Base-by-base conservation (phyloP, 2,888 invertebrate species). In the Tenthredo amoena region DNA sequence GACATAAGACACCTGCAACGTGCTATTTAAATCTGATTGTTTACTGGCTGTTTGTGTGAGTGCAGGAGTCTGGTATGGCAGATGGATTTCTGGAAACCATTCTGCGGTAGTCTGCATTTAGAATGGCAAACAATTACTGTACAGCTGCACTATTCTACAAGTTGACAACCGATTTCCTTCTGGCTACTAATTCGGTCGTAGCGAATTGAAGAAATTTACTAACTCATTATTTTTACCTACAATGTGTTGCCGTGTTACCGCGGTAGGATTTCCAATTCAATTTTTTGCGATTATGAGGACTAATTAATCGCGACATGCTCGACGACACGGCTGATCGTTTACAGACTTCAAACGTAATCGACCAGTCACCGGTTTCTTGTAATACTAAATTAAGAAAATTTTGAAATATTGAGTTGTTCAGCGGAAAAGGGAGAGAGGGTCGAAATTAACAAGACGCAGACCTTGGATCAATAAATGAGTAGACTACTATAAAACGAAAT, bases 1-100 rank as follows among this genome's bases (percentile, higher is more conserved):
- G 74, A 74, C 43, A 74, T 31, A 68, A 43, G 74, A 43, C 40
- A 68, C 74, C 77, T 77, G 31, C 77, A 18, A 31, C 47, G 55
- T 55, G 9, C 50, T 55, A 55, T 77, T 77, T 55, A 55, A 77
- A 77, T 77, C 50, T 55, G 77, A 77, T 77, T 77, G 55, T 77
- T 77, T 55, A n/a, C 77, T 18, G 77, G 77, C 26, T 47, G 47
- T 31, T 26, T 26, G 26, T 26, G 62, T 62, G 26, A 62, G 12
- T 62, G 26, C 26, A 26, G 62, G 12, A 26, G 26, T 21, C 62
- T 62, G 21, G 62, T 26, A 21, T 26, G 21, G 62, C 62, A 62
- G 62, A 62, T 62, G 26, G 26, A 62, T 62, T 21, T 26, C 62
- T 21, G 62, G 62, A 62, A 62, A 62, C 62, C 26, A 47, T 62